Evolutionary conservation across 2,888 invertebrate genomes (phyloP).

Genomic region (Ormia ochracea): DNA sequence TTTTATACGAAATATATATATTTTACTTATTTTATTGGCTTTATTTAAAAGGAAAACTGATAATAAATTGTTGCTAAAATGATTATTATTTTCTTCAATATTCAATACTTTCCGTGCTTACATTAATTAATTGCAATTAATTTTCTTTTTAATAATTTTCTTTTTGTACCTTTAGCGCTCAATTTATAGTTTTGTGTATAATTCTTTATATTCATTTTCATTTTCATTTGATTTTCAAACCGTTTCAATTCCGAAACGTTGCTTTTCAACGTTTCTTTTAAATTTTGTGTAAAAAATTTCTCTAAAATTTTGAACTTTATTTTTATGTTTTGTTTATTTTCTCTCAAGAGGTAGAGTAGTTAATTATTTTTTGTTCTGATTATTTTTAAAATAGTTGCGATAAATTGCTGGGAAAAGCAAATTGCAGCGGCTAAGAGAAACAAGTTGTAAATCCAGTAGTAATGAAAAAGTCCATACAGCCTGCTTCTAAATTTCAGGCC

Average conservation of each 20-base stretch:
- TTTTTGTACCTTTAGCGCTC: constrained; percentile 76
- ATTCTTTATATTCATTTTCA: constrained; percentile 49
- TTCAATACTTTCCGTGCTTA: constrained; percentile 14
- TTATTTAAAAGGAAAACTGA: background rate
- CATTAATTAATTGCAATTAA: constrained; percentile 27
- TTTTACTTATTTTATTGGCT: constrained; percentile 16
- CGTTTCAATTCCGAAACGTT: constrained; percentile 29
- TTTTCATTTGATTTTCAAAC: constrained; percentile 60
- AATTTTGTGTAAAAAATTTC: constrained; percentile 54
- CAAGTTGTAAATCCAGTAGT: background rate
- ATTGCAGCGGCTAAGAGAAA: constrained; percentile 21
- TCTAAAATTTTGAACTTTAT: constrained; percentile 61
- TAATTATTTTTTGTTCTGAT: constrained; percentile 16
- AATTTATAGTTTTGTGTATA: constrained; percentile 69
- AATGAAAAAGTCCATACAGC: too few relatives aligned
- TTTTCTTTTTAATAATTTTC: constrained; percentile 53
- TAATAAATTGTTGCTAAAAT: constrained; percentile 40
- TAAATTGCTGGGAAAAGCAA: constrained; percentile 12
- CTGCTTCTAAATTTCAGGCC: too few relatives aligned
- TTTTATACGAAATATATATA: constrained; percentile 17
- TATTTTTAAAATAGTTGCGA: constrained; percentile 46
- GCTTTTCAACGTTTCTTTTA: constrained; percentile 16
- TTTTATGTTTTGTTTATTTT: constrained; percentile 46
- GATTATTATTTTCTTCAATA: constrained; percentile 6
- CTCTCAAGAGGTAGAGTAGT: constrained; percentile 54